These are phyloP conservation scores for Rapana venosa DNA, from an alignment of 2,888 invertebrate genomes.

Conservation along the genomic window DNA sequence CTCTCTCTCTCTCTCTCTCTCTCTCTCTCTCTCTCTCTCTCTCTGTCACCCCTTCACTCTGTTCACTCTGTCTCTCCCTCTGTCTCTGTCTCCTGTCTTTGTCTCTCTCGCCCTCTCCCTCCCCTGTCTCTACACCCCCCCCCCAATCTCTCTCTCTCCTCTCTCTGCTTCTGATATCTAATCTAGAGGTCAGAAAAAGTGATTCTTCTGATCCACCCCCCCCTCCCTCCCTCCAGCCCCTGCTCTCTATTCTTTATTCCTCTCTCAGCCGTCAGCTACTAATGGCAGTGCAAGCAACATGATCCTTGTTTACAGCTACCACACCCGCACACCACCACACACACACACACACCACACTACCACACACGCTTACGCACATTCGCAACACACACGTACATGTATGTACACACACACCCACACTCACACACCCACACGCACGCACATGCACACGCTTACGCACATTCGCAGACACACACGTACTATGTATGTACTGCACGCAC, in stretches of 20 bases:
- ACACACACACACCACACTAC: neutral
- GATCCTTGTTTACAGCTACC: neutral
- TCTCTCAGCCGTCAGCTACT: neutral
- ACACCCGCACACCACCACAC: neutral
- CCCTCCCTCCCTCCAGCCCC: neutral
- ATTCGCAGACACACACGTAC: neutral
- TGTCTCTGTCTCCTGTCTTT: no score
- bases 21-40: no score
- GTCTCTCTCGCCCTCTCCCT: no score
- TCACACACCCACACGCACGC: neutral
- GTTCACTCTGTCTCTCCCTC: no score
- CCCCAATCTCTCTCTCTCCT: no score
- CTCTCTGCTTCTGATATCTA: neutral
- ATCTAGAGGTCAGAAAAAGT: neutral
- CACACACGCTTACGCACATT: neutral
- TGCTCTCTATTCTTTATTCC: neutral
- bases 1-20: no score
- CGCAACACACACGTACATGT: conserved; percentile 3
- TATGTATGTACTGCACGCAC: no score
- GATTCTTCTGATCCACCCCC: neutral
- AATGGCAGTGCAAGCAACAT: no score
- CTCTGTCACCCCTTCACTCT: no score
- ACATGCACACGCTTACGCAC: neutral
- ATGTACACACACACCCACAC: neutral
- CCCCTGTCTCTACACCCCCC: no score